phyloP scores from a whole-genome alignment of 2,113 vertebrate genomes.

The Thymallus thymallus region DNA sequence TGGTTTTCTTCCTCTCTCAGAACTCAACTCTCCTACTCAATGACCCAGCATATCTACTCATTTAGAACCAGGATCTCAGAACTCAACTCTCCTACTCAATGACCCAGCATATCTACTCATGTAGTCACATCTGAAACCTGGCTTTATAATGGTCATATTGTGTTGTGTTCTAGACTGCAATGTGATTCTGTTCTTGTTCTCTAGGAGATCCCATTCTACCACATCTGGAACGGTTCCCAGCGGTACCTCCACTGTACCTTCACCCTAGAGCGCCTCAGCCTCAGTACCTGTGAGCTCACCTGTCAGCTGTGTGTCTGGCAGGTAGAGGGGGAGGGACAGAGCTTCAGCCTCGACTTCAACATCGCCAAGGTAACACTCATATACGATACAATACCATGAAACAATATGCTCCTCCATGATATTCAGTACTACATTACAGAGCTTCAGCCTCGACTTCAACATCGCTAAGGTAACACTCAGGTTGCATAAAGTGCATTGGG shows the following conservation, averaged over 20 bases:
- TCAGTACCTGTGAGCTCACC: slow-evolving; percentile 91
- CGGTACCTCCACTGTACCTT: slow-evolving; percentile 95
- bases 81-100: too few species aligned
- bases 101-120: too few species aligned
- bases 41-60: too few species aligned
- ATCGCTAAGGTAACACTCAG: too few species aligned
- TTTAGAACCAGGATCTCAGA: too few species aligned
- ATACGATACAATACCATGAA: background rate
- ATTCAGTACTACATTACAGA: too few species aligned
- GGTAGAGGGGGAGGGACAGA: slow-evolving; percentile 97
- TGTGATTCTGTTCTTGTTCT: slow-evolving; percentile 13
- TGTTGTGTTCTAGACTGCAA: slow-evolving; percentile 31
- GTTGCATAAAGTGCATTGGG: too few species aligned
- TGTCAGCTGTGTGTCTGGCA: slow-evolving; percentile 99
- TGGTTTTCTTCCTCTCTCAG: too few species aligned
- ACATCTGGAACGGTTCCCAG: slow-evolving; percentile 96
- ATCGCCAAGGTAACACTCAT: slow-evolving; percentile 86
- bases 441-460: too few species aligned
- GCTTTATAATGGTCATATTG: slow-evolving; percentile 36
- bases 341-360: slow-evolving; percentile 91
- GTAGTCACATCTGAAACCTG: too few species aligned
- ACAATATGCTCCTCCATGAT: too few species aligned
- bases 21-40: too few species aligned
- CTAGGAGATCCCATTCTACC: slow-evolving; percentile 97
- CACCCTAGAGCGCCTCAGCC: slow-evolving; percentile 91